Evolutionary conservation across 2,113 vertebrate genomes (phyloP), one percentile per base, ranked within the genome.

Genomic region (Crotalus horridus): DNA sequence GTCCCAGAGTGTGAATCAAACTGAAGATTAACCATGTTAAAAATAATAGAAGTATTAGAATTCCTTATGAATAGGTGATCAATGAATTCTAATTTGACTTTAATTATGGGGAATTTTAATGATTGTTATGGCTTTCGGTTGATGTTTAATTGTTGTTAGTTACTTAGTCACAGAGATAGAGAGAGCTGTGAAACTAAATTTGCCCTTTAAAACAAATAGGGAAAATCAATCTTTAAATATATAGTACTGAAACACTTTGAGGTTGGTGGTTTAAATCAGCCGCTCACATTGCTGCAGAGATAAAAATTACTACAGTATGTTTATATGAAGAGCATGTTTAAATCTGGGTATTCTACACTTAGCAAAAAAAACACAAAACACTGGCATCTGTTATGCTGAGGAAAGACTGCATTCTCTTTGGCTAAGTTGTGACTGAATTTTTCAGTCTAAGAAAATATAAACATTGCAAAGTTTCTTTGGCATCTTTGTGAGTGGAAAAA

Each of bases 301-400:
- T 91, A 87, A 87, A 92, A 53, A 92, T 26, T 24, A 29, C 20
- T 43, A 43, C 33, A 81, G 7, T 81, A 29, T 54, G 58, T 54
- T 89, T 92, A 46, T 26, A 88, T 13, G 51, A 59, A 56, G 48
- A 10, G 48, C 26, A 20, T 43, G 39, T 11, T 53, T 81, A 89
- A 92, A 92, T 58, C 61, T 55, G 61, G 33, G 43, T 46, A 55
- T 9, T 55, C 91, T 17, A 87, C 0, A 55, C 56, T 17, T 0
- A 93, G 53, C 43, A 94, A 94, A 91, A 64, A 94, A 90, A 59
- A 9, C 95, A 51, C 7, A 8, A 51, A 9, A 4, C 0, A 95
- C 88, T 39, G 6, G 90, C 91, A 92, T 23, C 74, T 90, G 21
- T 91, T 55, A 90, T 85, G 10, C 21, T 92, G 33, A 93, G 9